Evolutionary conservation across 2,113 vertebrate species (phyloP).

Genomic region (Antechinus stuartii): DNA sequence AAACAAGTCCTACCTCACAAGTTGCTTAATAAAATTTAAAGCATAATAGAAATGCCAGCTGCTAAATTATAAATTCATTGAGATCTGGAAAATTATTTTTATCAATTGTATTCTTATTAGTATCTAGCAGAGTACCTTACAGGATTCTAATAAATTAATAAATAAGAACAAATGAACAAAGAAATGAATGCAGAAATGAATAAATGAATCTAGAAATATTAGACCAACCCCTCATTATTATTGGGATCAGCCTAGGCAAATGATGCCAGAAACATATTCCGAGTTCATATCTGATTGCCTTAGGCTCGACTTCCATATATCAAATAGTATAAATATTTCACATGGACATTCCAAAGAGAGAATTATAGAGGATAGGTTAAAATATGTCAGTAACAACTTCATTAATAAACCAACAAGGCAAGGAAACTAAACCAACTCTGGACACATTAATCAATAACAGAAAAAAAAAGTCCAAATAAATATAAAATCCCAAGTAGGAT

Average conservation of each 20-base stretch:
- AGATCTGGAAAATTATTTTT: not conserved
- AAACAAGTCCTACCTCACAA: not conserved
- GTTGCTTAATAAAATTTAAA: not conserved
- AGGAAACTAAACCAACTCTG: slow-evolving; percentile 6
- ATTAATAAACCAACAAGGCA: slow-evolving; percentile 10
- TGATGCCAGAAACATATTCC: not conserved
- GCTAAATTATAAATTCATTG: not conserved
- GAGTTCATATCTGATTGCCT: not conserved
- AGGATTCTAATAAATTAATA: not conserved
- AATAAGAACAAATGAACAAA: not conserved
- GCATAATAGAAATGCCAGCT: not conserved
- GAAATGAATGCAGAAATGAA: not conserved
- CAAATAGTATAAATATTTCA: not conserved
- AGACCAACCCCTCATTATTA: not conserved
- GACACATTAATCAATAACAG: slow-evolving; percentile 21
- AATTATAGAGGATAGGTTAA: slow-evolving; percentile 20
- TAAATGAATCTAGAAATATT: not conserved
- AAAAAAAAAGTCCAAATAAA: not conserved
- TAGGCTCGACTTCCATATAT: not conserved
- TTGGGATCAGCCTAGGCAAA: not conserved
- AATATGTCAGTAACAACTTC: slow-evolving; percentile 15
- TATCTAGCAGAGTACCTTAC: not conserved
- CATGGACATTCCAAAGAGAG: slow-evolving; percentile 25
- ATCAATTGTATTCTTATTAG: not conserved
- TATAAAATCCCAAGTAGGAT: not conserved